Conservation (phyloP, 2,888 invertebrate genomes). For the Hemistola chrysoprasaria region DNA sequence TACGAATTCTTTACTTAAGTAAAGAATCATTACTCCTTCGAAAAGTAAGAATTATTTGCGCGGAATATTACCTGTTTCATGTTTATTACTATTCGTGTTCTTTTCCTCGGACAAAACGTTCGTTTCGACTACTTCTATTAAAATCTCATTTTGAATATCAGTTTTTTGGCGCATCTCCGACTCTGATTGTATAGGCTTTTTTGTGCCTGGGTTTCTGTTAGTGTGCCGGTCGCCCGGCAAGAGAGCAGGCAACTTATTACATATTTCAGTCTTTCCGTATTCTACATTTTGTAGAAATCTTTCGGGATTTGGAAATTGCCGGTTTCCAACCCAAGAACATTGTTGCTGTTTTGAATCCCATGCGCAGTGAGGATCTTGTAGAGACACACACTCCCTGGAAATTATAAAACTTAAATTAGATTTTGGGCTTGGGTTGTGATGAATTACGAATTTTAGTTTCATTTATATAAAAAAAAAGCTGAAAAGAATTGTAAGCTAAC, state of each 20-base stretch:
- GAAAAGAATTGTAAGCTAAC: slow-evolving; percentile 50
- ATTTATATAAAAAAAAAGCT: too few relatives aligned
- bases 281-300: slow-evolving; percentile 88
- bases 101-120: slow-evolving; percentile 83
- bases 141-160: slow-evolving; percentile 84
- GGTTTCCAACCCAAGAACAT: slow-evolving; percentile 79
- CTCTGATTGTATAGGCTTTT: slow-evolving; percentile 68
- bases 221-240: slow-evolving; percentile 63
- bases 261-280: slow-evolving; percentile 84
- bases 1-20: too few relatives aligned
- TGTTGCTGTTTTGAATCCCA: slow-evolving; percentile 91
- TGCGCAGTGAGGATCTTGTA: slow-evolving; percentile 98
- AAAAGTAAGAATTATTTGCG: neutral
- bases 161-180: slow-evolving; percentile 77
- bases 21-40: too few relatives aligned
- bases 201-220: slow-evolving; percentile 71
- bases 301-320: slow-evolving; percentile 83
- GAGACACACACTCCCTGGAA: slow-evolving; percentile 91
- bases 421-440: too few relatives aligned
- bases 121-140: slow-evolving; percentile 85
- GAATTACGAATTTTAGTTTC: too few relatives aligned
- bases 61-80: slow-evolving; percentile 67
- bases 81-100: slow-evolving; percentile 69
- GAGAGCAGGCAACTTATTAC: slow-evolving; percentile 74
- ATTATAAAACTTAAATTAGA: slow-evolving; percentile 33